These are phyloP conservation scores for Drosophila baimaii DNA, from an alignment of 1,140 invertebrate species.

Conservation along the genomic window DNA sequence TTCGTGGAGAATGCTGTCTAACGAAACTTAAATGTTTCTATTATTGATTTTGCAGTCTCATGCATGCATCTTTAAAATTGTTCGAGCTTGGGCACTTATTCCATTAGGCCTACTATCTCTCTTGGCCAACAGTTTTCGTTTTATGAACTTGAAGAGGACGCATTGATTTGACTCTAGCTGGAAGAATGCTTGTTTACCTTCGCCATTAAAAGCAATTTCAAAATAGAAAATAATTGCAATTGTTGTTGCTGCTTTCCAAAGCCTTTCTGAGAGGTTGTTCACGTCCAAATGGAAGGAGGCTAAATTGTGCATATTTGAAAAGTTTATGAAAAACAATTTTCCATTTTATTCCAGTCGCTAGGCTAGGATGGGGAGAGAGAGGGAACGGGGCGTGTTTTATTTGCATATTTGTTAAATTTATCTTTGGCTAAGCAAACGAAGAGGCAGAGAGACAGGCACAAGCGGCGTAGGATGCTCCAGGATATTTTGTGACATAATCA, in stretches of 20 bases:
- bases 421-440: conserved; percentile 61
- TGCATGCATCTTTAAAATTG: not conserved
- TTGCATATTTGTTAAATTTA: conserved; percentile 81
- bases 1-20: not conserved
- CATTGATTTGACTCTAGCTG: not conserved
- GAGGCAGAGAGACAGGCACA: not conserved
- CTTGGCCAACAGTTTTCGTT: not conserved
- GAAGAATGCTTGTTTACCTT: conserved; percentile 52
- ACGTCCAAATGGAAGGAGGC: conserved; percentile 17
- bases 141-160: conserved; percentile 9
- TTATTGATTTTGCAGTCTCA: conserved; percentile 5
- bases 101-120: conserved; percentile 2
- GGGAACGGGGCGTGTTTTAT: conserved; percentile 37
- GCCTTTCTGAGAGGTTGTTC: conserved; percentile 24
- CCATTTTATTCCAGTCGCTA: conserved; percentile 11
- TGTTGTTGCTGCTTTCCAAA: conserved; percentile 15
- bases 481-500: conserved; percentile 81
- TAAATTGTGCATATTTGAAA: conserved; percentile 61
- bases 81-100: not conserved
- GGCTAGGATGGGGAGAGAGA: conserved; percentile 2
- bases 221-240: conserved; percentile 16
- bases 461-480: conserved; percentile 29
- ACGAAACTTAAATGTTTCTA: not conserved
- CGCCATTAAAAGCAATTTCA: conserved; percentile 59
- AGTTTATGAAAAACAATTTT: conserved; percentile 64